These are phyloP conservation scores for Sebastes vulpes DNA, from an alignment of 2,797 vertebrate species.

Conservation along the genomic window DNA sequence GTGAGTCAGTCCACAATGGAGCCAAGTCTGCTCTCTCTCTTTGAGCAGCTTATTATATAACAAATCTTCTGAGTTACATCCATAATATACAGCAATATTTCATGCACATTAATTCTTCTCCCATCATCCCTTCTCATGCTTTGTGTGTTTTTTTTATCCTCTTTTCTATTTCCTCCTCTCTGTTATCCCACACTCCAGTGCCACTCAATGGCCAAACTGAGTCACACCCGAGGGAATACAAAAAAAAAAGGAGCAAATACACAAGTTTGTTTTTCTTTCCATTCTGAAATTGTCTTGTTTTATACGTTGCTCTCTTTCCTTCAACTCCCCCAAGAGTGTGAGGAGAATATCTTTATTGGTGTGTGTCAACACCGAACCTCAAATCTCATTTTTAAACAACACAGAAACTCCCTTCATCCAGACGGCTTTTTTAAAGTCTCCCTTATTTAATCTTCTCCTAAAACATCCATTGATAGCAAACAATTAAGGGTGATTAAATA, in stretches of 20 bases:
- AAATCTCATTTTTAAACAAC: not conserved
- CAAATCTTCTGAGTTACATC: conserved; percentile 12
- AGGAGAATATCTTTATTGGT: not conserved
- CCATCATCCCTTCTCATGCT: not conserved
- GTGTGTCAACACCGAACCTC: not conserved
- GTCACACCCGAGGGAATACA: not conserved
- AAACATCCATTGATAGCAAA: conserved; percentile 3
- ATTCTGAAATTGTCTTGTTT: not conserved
- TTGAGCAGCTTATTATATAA: conserved; percentile 20
- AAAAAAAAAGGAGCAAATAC: not conserved
- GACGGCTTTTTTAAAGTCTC: not conserved
- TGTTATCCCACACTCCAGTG: conserved; percentile 33
- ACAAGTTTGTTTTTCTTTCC: not conserved
- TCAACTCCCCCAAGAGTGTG: not conserved
- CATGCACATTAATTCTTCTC: conserved; percentile 20
- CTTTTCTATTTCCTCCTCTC: not conserved
- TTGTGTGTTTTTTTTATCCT: not conserved
- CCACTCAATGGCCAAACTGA: conserved; percentile 24
- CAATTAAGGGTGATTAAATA: not conserved
- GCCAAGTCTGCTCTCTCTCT: not conserved
- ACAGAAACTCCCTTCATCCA: not conserved
- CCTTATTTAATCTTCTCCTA: not conserved
- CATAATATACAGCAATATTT: conserved; percentile 3
- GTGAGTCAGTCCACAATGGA: not conserved
- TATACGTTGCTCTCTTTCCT: not conserved